A percentile compares a stretch with the other conserved stretches of the same genome.
Evolutionary conservation across 2,113 vertebrate species (phyloP).

Genomic region (Amazona vittata): DNA sequence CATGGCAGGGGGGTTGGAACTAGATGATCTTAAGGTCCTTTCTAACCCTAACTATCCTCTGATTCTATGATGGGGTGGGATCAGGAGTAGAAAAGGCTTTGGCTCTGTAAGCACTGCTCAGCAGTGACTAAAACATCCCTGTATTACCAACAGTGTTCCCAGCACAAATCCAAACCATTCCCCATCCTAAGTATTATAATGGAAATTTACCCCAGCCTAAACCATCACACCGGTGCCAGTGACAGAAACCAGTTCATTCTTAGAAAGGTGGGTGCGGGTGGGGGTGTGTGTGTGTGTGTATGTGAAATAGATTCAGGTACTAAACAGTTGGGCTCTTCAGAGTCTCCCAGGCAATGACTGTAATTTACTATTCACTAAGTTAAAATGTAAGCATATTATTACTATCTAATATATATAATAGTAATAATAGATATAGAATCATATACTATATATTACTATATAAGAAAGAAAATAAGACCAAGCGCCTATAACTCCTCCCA

Average conservation of each 20-base stretch:
- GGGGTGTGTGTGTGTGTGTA: no score
- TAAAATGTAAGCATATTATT: background rate
- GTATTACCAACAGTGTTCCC: background rate
- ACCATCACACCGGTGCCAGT: background rate
- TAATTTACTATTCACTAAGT: background rate
- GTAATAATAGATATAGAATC: background rate
- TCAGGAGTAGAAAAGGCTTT: background rate
- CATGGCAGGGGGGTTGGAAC: no score
- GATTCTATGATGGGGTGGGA: background rate
- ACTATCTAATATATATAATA: background rate
- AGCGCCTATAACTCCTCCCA: background rate
- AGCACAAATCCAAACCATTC: background rate
- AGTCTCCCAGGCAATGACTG: background rate
- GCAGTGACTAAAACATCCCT: accelerated
- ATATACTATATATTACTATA: background rate
- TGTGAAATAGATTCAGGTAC: accelerated
- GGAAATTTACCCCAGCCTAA: background rate
- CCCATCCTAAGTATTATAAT: background rate
- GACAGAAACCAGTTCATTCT: background rate
- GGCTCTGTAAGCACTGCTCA: background rate
- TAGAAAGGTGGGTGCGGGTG: background rate
- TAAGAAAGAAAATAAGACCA: background rate
- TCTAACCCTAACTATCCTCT: no score
- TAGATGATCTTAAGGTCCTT: no score
- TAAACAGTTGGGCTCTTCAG: background rate